Percentiles rank a stretch among this genome's conserved stretches.
Conservation (phyloP, 2,888 invertebrate species). For the Zaprionus bogoriensis region DNA sequence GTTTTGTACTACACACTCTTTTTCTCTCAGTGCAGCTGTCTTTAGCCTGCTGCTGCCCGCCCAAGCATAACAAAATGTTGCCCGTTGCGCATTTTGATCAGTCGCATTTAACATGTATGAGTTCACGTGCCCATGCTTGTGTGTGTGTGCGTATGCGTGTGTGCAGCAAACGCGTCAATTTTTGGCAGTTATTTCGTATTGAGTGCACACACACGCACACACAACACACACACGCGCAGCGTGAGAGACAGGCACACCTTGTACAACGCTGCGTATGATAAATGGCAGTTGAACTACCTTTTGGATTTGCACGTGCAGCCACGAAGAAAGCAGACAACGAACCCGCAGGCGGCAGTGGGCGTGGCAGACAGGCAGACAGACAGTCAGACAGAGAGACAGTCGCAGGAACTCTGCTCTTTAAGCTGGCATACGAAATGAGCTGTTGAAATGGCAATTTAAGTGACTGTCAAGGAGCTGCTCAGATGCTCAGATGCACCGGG, state of each 20-base stretch:
- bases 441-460: slow-evolving; percentile 78
- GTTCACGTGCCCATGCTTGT: too few relatives aligned
- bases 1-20: not conserved
- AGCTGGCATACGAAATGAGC: slow-evolving; percentile 77
- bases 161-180: slow-evolving; percentile 65
- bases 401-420: slow-evolving; percentile 27
- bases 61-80: slow-evolving; percentile 50
- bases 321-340: slow-evolving; percentile 64
- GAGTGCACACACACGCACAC: slow-evolving; percentile 27
- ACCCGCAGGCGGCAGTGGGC: slow-evolving; percentile 48
- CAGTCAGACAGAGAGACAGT: not conserved
- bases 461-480: slow-evolving; percentile 63
- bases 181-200: slow-evolving; percentile 55
- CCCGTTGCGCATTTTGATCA: slow-evolving; percentile 51
- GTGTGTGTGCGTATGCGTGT: not conserved
- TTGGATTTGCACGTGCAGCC: slow-evolving; percentile 48
- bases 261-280: slow-evolving; percentile 74
- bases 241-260: slow-evolving; percentile 3
- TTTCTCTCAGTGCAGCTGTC: not conserved
- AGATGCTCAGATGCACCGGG: slow-evolving; percentile 54
- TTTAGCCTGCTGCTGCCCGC: slow-evolving; percentile 1
- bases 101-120: slow-evolving; percentile 47
- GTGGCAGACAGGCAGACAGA: slow-evolving; percentile 6
- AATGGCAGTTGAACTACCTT: slow-evolving; percentile 75
- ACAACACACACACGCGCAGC: slow-evolving; percentile 4